Conservation (phyloP, 2,113 vertebrate species). For the Salvelinus namaycush region DNA sequence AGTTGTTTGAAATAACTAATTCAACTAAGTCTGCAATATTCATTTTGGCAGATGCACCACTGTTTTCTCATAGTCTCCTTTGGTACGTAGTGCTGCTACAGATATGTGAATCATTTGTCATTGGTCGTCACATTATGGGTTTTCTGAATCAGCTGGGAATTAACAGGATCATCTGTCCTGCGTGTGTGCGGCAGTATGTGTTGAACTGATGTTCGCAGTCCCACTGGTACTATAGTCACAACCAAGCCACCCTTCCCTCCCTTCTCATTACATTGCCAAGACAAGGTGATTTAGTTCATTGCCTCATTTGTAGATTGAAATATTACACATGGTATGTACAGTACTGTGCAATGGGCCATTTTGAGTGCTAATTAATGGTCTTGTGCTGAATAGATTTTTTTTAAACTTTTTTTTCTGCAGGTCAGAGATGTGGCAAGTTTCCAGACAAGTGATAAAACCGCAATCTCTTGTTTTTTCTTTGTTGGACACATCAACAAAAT, state of each 20-base stretch:
- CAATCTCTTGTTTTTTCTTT: neutral
- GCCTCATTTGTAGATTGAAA: conserved; percentile 51
- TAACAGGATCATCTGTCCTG: conserved; percentile 34
- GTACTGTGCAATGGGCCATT: conserved; percentile 31
- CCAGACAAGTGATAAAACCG: neutral
- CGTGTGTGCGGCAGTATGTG: conserved; percentile 4
- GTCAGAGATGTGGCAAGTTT: neutral
- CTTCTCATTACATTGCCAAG: conserved; percentile 39
- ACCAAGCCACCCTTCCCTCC: conserved; percentile 15
- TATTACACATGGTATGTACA: conserved; percentile 30
- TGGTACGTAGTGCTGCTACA: neutral
- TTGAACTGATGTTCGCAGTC: neutral
- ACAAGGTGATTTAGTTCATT: conserved; percentile 56
- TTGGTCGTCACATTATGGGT: conserved; percentile 27
- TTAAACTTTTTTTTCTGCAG: neutral
- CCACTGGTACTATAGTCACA: conserved; percentile 11
- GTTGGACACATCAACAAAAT: neutral
- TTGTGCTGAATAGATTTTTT: conserved; percentile 22
- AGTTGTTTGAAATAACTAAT: neutral
- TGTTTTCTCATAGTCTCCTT: neutral
- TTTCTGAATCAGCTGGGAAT: conserved; percentile 36
- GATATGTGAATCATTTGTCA: conserved; percentile 39
- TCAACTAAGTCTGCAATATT: neutral
- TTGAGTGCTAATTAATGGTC: conserved; percentile 40
- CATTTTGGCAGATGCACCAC: neutral